Base-by-base conservation (phyloP, 2,888 invertebrate genomes). In the Elysia crispata region DNA sequence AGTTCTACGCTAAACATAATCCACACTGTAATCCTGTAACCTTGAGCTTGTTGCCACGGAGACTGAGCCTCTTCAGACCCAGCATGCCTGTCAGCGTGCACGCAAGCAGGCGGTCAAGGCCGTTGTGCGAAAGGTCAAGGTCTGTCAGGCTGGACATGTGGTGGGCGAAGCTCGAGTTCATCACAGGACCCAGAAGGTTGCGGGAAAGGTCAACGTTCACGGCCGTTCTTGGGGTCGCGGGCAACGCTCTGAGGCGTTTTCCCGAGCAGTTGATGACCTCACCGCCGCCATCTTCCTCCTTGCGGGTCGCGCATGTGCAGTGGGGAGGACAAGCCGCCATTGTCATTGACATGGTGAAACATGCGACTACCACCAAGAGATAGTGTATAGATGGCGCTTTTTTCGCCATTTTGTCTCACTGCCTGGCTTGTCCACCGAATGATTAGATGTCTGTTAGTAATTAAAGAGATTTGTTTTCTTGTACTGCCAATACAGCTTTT, bases 91-190 rank as follows among this genome's bases (percentile, higher is more conserved):
- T 67, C 67, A 86, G 81, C 25, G 81, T 81, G 76, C 83, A 81
- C 30, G 64, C 78, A 54, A 78, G 76, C 30, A 86, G 69, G 25
- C 74, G 77, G 11, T 69, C 50, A 25, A 86, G 77, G n/a, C 74
- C 77, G 74, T 86, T 86, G 31, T 79, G 41, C 57, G 85, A 84
- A 23, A 86, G 83, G 76, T 86, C 85, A 1, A 86, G 76, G 28
- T 78, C 54, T 54, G 69, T 77, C 77, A 82, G 77, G 41, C 79
- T 73, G 6, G 62, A 60, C 81, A 81, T 73, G 60, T 66, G 76
- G 18, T 15, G 6, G 28, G 57, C 75, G 23, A 84, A 81, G n/a
- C 73, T 76, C n/a, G 66, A 72, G 60, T 82, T 84, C 67, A 84
- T 73, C 76, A 81, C 75, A 0, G 84, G 85, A 15, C 84, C 84